Evolutionary conservation across 2,888 invertebrate genomes (phyloP).

Genomic region (Drosophila borealis): DNA sequence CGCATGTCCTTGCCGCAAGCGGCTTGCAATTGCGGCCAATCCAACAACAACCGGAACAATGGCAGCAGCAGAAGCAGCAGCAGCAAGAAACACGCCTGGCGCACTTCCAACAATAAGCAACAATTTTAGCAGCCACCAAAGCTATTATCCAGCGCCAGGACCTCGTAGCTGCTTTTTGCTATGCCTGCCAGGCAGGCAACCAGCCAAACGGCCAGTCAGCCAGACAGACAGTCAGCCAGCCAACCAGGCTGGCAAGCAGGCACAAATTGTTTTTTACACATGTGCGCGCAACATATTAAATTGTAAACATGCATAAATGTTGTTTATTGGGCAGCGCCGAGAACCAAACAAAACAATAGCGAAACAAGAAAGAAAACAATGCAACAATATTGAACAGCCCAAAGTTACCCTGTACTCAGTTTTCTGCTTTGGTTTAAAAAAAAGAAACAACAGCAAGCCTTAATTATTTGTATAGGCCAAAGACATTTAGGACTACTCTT

Average conservation of each 20-base stretch:
- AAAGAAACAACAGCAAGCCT: too few species aligned
- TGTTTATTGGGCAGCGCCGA: constrained; percentile 61
- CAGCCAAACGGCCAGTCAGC: constrained; percentile 23
- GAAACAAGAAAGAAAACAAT: constrained; percentile 17
- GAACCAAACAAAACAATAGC: constrained; percentile 52
- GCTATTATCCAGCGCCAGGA: constrained; percentile 66
- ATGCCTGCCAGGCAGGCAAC: constrained; percentile 45
- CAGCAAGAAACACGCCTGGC: constrained; percentile 55
- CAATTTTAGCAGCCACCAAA: constrained; percentile 67
- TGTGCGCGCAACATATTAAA: constrained; percentile 74
- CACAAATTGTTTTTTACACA: constrained; percentile 74
- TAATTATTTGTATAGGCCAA: too few species aligned
- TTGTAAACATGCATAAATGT: constrained; percentile 74
- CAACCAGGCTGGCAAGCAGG: constrained; percentile 23
- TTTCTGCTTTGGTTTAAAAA: background rate
- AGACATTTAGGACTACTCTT: too few species aligned
- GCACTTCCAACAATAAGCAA: constrained; percentile 68
- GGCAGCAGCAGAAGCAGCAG: constrained; percentile 25
- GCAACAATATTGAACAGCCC: background rate
- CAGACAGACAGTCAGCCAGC: background rate
- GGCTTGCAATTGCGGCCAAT: constrained; percentile 69
- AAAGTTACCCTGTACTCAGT: constrained; percentile 29
- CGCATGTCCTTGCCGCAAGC: constrained; percentile 69
- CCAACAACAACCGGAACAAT: constrained; percentile 48
- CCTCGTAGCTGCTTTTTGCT: constrained; percentile 49